phyloP scores from a whole-genome alignment of 2,888 invertebrate genomes.

The Plagodis pulveraria region DNA sequence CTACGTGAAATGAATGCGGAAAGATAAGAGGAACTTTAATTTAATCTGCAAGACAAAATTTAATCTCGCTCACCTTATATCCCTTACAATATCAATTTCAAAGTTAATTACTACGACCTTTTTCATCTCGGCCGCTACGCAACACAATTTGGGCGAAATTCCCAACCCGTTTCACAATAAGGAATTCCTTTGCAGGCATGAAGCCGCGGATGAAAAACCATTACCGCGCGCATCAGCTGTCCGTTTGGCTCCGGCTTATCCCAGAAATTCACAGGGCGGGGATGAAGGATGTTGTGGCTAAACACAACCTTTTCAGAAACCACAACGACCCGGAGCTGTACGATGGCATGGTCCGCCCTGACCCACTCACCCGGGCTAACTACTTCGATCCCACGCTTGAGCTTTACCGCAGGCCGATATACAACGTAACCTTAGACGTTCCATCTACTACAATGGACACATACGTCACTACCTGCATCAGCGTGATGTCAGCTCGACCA shows the following conservation, averaged over 20 bases:
- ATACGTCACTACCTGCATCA: constrained; percentile 88
- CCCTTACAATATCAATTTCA: constrained; percentile 51
- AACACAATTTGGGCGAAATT: constrained; percentile 45
- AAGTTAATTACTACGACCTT: constrained; percentile 59
- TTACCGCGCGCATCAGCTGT: constrained; percentile 97
- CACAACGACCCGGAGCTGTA: constrained; percentile 95
- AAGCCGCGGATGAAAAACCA: constrained; percentile 97
- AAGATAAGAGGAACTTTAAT: constrained; percentile 23
- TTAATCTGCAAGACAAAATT: constrained; percentile 46
- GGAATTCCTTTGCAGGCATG: constrained; percentile 88
- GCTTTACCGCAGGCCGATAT: constrained; percentile 86
- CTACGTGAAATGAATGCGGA: constrained; percentile 21
- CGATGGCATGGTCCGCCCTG: constrained; percentile 94
- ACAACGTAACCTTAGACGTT: constrained; percentile 81
- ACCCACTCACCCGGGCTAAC: constrained; percentile 89
- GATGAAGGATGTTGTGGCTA: constrained; percentile 94
- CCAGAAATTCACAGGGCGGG: constrained; percentile 95
- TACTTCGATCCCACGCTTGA: constrained; percentile 87
- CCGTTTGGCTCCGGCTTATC: constrained; percentile 97
- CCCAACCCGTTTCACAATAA: constrained; percentile 53
- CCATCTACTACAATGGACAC: constrained; percentile 86
- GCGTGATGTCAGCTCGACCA: constrained; percentile 89
- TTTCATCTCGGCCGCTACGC: constrained; percentile 39
- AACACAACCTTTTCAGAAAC: constrained; percentile 95
- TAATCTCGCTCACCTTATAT: constrained; percentile 46